Percentiles rank a stretch among this genome's conserved stretches.
These are phyloP conservation scores for Stictonetta naevosa DNA, from an alignment of 2,113 vertebrate species.

Conservation along the genomic window DNA sequence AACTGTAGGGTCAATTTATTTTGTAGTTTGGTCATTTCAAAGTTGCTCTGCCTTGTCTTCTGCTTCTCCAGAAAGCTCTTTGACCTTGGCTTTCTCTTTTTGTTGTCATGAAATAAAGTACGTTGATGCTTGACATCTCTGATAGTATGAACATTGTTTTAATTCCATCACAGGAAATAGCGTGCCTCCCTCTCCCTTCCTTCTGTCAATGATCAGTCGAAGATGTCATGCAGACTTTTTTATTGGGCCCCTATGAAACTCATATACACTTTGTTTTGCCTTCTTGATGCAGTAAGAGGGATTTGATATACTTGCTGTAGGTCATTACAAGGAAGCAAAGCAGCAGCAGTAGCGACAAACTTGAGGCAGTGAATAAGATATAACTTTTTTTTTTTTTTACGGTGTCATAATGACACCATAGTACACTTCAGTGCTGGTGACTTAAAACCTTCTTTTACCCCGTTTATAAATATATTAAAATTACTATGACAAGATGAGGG, in stretches of 20 bases:
- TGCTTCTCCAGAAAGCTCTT: background rate
- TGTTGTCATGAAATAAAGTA: background rate
- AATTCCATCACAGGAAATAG: background rate
- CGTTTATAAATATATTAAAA: background rate
- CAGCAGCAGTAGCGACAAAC: background rate
- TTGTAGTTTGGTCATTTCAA: background rate
- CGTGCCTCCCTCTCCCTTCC: background rate
- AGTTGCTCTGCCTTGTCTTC: background rate
- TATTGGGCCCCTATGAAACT: background rate
- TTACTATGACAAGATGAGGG: background rate
- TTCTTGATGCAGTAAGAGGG: background rate
- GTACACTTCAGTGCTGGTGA: background rate
- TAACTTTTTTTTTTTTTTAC: background rate
- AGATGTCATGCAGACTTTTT: background rate
- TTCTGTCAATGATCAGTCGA: background rate
- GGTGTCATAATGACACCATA: background rate
- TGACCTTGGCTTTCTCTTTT: background rate
- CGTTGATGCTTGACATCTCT: background rate
- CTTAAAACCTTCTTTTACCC: background rate
- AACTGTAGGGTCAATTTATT: background rate
- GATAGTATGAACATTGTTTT: background rate
- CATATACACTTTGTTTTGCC: accelerated
- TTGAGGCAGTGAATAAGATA: background rate
- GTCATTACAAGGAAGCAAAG: background rate
- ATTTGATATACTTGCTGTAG: background rate